Evolutionary conservation across 2,113 vertebrate genomes (phyloP), one percentile per base, ranked within the genome.

Genomic region (Opisthocomus hoazin): DNA sequence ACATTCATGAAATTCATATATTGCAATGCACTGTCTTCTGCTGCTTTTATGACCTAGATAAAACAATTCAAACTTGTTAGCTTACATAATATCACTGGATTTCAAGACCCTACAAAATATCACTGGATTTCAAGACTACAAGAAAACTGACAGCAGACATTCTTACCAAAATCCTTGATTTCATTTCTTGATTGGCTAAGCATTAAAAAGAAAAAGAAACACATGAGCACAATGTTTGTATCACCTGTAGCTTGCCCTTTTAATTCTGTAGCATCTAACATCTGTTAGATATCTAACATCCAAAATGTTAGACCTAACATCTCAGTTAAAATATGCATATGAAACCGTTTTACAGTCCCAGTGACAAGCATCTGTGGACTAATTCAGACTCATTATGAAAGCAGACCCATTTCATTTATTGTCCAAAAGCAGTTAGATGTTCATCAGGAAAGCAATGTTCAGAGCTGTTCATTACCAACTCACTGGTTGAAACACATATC

Each of bases 1-100:
- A 99, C 99, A 14, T 99, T 99, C 99, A 99, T 99, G 96, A 99
- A 99, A 97, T 99, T 99, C 99, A 99, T 99, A 71, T 99, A 99
- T 82, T 99, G 99, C 46, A 98, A 73, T 1, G 99, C 98, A 3
- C 99, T 99, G 97, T 99, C 99, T 76, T 99, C 99, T 5, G 99
- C 99, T 12, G 99, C 99, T 98, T 99, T 99, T 54, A 99, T 98
- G 78, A 99, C 99, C 99, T 99, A 74, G 50, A 75, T 36, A 92
- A 88, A 94, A 26, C 43, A 92, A 94, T 20, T 11, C 32, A 84
- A 2, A 77, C 9, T 24, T 26, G 3, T 96, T 76, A 94, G 73
- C 51, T 46, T 81, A 75, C 8, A 27, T 39, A 34, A 1, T 3
- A n/a, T 27, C 20, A 53, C 32, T 11, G 10, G 18, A 54, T 53